phyloP scores from a whole-genome alignment of 1,140 invertebrate species.

The Caerostris extrusa region DNA sequence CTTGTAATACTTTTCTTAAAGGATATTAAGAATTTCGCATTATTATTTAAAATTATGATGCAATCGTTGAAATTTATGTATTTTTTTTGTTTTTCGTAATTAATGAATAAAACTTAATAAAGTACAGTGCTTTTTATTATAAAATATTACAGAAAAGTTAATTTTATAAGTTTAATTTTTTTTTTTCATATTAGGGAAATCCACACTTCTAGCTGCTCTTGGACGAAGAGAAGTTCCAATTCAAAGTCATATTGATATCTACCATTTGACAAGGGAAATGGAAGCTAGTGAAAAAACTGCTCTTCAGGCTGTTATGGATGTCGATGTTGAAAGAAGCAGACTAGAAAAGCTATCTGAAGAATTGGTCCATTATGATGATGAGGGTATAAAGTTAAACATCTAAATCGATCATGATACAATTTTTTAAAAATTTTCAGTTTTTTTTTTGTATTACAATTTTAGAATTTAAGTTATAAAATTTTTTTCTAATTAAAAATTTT shows the following conservation, averaged over 20 bases:
- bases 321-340: slow-evolving; percentile 95
- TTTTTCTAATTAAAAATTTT: background rate
- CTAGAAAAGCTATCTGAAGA: slow-evolving; percentile 97
- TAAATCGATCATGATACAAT: too few species aligned
- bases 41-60: too few species aligned
- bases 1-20: too few species aligned
- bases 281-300: slow-evolving; percentile 94
- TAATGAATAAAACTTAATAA: too few species aligned
- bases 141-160: too few species aligned
- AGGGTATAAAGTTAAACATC: slow-evolving; percentile 84
- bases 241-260: slow-evolving; percentile 98
- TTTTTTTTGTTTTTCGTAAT: too few species aligned
- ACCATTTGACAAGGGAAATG: slow-evolving; percentile 98
- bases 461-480: background rate
- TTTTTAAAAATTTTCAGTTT: too few species aligned
- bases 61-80: too few species aligned
- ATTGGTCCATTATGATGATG: slow-evolving; percentile 92
- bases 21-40: too few species aligned
- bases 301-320: slow-evolving; percentile 98
- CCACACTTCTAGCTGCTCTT: slow-evolving; percentile 94
- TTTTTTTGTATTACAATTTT: too few species aligned
- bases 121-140: too few species aligned
- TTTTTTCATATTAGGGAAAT: slow-evolving; percentile 87
- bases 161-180: background rate
- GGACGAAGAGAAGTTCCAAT: slow-evolving; percentile 97